A percentile compares a stretch with the other conserved stretches of the same genome.
Conservation (phyloP, 2,888 invertebrate genomes). For the Rhagonycha lutea region DNA sequence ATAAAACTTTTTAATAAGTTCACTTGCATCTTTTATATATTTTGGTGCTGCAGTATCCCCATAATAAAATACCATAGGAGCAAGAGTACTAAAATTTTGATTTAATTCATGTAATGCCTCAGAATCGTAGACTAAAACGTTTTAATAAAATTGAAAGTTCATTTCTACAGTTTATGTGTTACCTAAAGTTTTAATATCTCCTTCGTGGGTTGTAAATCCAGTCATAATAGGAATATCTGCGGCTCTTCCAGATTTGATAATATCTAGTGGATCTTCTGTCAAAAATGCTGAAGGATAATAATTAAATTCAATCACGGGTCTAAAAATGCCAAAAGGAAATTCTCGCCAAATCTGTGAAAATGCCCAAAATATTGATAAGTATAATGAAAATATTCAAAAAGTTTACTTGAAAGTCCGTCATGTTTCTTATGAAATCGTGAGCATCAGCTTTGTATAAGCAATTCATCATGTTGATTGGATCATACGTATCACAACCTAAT, state of each 20-base stretch:
- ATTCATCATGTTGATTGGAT: slow-evolving; percentile 57
- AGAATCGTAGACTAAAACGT: slow-evolving; percentile 29
- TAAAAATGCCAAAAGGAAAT: slow-evolving; percentile 80
- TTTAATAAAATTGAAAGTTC: background rate
- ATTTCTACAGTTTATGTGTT: background rate
- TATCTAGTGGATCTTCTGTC: slow-evolving; percentile 62
- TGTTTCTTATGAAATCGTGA: slow-evolving; percentile 60
- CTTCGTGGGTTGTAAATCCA: slow-evolving; percentile 75
- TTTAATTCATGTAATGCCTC: slow-evolving; percentile 50
- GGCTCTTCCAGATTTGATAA: slow-evolving; percentile 57
- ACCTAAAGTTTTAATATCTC: slow-evolving; percentile 64
- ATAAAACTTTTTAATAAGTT: slow-evolving; percentile 55
- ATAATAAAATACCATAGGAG: slow-evolving; percentile 54
- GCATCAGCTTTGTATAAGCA: slow-evolving; percentile 68
- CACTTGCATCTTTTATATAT: slow-evolving; percentile 39
- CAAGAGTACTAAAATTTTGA: slow-evolving; percentile 52
- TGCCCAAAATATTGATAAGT: background rate
- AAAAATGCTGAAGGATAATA: slow-evolving; percentile 70
- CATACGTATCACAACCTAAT: slow-evolving; percentile 63
- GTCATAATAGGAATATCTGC: slow-evolving; percentile 71
- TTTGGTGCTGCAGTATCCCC: slow-evolving; percentile 48
- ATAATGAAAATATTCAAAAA: background rate
- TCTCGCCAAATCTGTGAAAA: slow-evolving; percentile 69
- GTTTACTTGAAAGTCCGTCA: background rate
- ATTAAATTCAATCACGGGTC: slow-evolving; percentile 74